Evolutionary conservation across 37 sponge, comb jelly and placozoan genomes (phyloP).

Genomic region (Spongia lamella): DNA sequence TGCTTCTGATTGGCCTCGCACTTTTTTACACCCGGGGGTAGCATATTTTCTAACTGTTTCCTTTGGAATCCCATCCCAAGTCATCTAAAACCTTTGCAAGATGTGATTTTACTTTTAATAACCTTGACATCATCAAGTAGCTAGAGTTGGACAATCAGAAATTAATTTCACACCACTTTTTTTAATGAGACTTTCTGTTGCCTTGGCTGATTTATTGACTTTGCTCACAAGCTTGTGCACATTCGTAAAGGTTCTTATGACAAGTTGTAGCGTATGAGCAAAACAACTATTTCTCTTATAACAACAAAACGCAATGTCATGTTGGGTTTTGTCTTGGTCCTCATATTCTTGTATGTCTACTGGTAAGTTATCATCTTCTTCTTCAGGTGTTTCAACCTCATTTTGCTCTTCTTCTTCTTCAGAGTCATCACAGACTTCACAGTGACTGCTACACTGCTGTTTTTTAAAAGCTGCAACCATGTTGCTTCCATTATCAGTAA

Average conservation of each 20-base stretch:
- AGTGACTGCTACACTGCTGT: too few relatives aligned
- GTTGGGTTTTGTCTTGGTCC: background rate
- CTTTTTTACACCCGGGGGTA: too few relatives aligned
- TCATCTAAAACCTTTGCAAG: conserved; percentile 14
- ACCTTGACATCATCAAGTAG: conserved; percentile 14
- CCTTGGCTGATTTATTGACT: conserved; percentile 28
- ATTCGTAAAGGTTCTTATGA: background rate
- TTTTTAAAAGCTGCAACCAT: conserved; percentile 19
- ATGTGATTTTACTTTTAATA: background rate
- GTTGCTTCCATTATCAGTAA: conserved; percentile 42
- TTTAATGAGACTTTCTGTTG: conserved; percentile 8
- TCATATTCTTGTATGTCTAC: conserved; percentile 7
- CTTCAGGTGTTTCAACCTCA: background rate
- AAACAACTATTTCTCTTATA: conserved; percentile 22
- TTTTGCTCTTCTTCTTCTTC: background rate
- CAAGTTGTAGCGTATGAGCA: background rate
- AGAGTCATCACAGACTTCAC: background rate
- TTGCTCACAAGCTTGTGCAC: conserved; percentile 1
- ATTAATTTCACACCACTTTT: conserved; percentile 10
- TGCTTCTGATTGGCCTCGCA: too few relatives aligned
- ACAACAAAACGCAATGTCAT: background rate
- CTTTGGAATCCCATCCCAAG: conserved; percentile 28
- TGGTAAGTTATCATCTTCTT: background rate
- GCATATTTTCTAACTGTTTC: too few relatives aligned
- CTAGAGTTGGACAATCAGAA: conserved; percentile 26